phyloP scores from a whole-genome alignment of 2,888 invertebrate genomes.

The Tanytarsus gracilentus region DNA sequence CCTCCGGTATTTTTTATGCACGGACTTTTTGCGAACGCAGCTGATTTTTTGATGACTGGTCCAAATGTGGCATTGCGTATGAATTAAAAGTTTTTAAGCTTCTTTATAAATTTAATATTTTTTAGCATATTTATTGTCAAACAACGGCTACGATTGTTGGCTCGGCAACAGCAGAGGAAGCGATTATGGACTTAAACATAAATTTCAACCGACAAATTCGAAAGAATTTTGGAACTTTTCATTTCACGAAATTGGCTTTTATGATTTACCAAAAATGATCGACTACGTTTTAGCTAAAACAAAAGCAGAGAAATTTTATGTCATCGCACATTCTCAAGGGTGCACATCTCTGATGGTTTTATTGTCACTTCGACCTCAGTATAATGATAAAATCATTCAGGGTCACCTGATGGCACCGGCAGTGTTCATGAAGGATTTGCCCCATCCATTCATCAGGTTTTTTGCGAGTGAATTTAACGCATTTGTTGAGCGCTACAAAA shows the following conservation, averaged over 20 bases:
- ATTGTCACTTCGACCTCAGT: conserved; percentile 52
- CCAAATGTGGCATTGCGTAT: conserved; percentile 31
- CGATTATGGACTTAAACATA: conserved; percentile 41
- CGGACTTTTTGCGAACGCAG: conserved; percentile 11
- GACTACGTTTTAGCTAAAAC: conserved; percentile 54
- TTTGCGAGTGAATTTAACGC: background rate
- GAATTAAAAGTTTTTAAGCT: background rate
- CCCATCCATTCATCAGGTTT: conserved; percentile 6
- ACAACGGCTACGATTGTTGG: conserved; percentile 39
- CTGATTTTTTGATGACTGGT: conserved; percentile 18
- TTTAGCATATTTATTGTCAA: conserved; percentile 31
- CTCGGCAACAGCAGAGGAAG: conserved; percentile 42
- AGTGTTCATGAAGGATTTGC: background rate
- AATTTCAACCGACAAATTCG: conserved; percentile 38
- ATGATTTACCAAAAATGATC: conserved; percentile 76
- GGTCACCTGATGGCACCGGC: conserved; percentile 15
- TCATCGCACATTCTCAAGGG: conserved; percentile 67
- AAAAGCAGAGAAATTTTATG: conserved; percentile 51
- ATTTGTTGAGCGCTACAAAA: background rate
- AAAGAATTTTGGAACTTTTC: conserved; percentile 59
- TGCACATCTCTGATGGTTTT: conserved; percentile 61
- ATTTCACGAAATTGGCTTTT: conserved; percentile 76
- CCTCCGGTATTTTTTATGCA: conserved; percentile 21
- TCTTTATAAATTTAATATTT: background rate
- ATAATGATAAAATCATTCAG: conserved; percentile 39